phyloP scores from a whole-genome alignment of 2,797 vertebrate genomes.

The Sebastes trivittatus region DNA sequence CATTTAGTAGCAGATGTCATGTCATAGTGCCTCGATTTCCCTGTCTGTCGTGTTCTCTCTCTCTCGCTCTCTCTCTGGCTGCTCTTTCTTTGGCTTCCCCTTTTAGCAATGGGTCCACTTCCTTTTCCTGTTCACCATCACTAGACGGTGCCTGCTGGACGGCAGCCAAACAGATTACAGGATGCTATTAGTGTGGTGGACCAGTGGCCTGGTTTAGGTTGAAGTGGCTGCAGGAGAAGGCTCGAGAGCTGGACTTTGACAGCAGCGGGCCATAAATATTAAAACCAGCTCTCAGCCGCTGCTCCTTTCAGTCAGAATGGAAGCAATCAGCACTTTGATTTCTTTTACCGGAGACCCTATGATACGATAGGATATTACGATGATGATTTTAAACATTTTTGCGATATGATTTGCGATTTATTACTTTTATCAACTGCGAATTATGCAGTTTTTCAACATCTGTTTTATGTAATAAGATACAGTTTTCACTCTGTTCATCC shows the following conservation, averaged over 20 bases:
- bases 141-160: constrained; percentile 86
- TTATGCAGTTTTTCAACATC: too few species aligned
- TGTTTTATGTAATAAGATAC: too few species aligned
- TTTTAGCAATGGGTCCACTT: constrained; percentile 90
- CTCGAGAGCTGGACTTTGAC: constrained; percentile 13
- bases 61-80: constrained; percentile 26
- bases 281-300: constrained; percentile 8
- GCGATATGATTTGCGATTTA: too few species aligned
- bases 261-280: constrained; percentile 27
- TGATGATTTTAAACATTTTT: not conserved
- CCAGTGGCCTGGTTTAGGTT: constrained; percentile 64
- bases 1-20: not conserved
- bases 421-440: too few species aligned
- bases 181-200: constrained; percentile 71
- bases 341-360: not conserved
- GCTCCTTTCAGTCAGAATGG: constrained; percentile 13
- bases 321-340: not conserved
- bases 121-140: constrained; percentile 91
- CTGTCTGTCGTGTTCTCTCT: constrained; percentile 14
- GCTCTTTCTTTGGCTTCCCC: constrained; percentile 88
- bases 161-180: constrained; percentile 86
- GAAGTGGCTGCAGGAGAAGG: constrained; percentile 19
- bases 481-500: too few species aligned
- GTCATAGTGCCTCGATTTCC: not conserved
- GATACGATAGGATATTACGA: not conserved